Base-by-base conservation (phyloP, 2,888 invertebrate species). In the Apodemia duryi region DNA sequence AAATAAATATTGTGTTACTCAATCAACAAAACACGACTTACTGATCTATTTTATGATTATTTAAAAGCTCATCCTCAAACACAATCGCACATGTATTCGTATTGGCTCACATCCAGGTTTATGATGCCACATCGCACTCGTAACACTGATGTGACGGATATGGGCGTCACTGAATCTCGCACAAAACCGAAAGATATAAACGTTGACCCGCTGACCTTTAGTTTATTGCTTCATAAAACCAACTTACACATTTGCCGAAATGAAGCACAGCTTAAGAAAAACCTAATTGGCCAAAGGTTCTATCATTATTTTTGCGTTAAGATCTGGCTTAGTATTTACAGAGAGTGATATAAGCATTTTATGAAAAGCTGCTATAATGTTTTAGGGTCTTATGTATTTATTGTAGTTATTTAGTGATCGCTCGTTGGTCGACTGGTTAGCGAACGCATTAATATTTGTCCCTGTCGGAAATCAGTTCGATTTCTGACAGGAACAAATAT, bases 61-160 rank as follows among this genome's bases (percentile, higher is more conserved):
- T 57, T 57, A 57, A 32, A 57, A 57, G 57, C 13, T 32, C 2
- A 6, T 11, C 52, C 29, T 13, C 29, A 13, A 29, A 57, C 57
- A 32, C 57, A 57, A 57, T 11, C 29, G 29, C 57, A 32, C 11
- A 61, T 28, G 21, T 64, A 63, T 49, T 52, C 52, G 61, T 61
- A 63, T 28, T 70, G 71, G 71, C 71, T 63, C 43, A 32, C 2
- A 49, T 63, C 67, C 69, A 68, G 65, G 66, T 65, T 66, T 64
- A 52, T 68, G 68, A 60, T 46, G 46, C 46, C 13, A 46, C 46
- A 46, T 46, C 46, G 67, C 28, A 52, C 63, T 64, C 52, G 21
- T 63, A 65, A 68, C 66, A 70, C 68, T 68, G 68, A 67, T 65
- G 49, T 65, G 64, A 52, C 57, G 66, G 66, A 61, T 65, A 67